Conservation (phyloP, 2,113 vertebrate genomes). For the Mola mola region DNA sequence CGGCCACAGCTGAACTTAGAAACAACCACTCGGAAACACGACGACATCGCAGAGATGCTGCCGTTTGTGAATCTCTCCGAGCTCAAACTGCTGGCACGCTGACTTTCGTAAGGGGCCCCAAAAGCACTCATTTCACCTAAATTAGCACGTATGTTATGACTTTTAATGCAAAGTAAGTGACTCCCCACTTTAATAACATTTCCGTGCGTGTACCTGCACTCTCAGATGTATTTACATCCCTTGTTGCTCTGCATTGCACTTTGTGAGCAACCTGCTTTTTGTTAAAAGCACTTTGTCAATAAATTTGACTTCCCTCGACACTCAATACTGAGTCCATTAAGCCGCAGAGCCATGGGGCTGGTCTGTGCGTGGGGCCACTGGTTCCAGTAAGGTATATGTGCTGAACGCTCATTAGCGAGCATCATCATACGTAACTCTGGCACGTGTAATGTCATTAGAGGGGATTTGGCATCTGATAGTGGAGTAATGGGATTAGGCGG, state of each 20-base stretch:
- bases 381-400: slow-evolving; percentile 77
- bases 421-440: slow-evolving; percentile 81
- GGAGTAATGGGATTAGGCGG: slow-evolving; percentile 85
- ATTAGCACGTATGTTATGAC: too few species aligned
- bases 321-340: slow-evolving; percentile 79
- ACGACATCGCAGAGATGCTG: too few species aligned
- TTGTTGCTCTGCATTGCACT: slow-evolving; percentile 58
- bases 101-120: too few species aligned
- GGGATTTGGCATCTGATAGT: slow-evolving; percentile 88
- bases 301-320: slow-evolving; percentile 75
- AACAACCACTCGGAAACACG: too few species aligned
- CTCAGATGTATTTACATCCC: slow-evolving; percentile 62
- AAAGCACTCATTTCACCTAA: too few species aligned
- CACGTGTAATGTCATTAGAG: slow-evolving; percentile 85
- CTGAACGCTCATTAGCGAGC: slow-evolving; percentile 74
- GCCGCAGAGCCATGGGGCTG: slow-evolving; percentile 61
- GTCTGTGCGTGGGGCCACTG: slow-evolving; percentile 58
- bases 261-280: slow-evolving; percentile 70
- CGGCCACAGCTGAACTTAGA: too few species aligned
- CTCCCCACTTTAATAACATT: slow-evolving; percentile 10
- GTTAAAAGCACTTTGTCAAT: slow-evolving; percentile 78
- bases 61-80: too few species aligned
- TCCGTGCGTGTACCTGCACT: slow-evolving; percentile 15
- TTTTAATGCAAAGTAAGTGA: too few species aligned
- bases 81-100: too few species aligned